These are phyloP conservation scores for Piezodorus guildinii DNA, from an alignment of 1,140 invertebrate species.

Conservation along the genomic window DNA sequence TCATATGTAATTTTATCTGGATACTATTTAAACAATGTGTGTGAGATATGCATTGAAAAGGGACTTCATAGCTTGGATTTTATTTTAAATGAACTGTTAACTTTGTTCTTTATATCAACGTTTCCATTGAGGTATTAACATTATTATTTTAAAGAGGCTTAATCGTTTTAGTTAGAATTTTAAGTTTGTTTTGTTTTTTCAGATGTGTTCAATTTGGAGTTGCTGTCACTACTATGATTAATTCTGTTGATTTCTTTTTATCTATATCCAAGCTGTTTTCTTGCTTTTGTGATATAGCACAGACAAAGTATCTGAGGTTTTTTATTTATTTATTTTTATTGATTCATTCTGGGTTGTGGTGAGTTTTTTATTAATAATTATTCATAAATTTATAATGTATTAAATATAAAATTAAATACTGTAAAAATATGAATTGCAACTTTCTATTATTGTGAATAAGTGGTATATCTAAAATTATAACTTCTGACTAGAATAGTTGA, in stretches of 20 bases:
- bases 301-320: slow-evolving; percentile 4
- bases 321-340: slow-evolving; percentile 6
- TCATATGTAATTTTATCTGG: slow-evolving; percentile 18
- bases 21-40: slow-evolving; percentile 18
- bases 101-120: slow-evolving; percentile 17
- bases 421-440: too few species aligned
- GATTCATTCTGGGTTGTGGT: slow-evolving; percentile 13
- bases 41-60: slow-evolving; percentile 13
- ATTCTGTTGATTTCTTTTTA: slow-evolving; percentile 8
- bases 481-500: too few species aligned
- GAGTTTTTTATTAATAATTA: too few species aligned
- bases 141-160: background rate
- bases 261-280: slow-evolving; percentile 5
- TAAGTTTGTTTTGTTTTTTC: background rate
- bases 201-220: slow-evolving; percentile 17
- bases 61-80: slow-evolving; percentile 17
- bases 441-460: too few species aligned
- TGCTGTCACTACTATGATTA: slow-evolving; percentile 11
- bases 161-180: background rate
- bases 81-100: slow-evolving; percentile 15
- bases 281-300: slow-evolving; percentile 3
- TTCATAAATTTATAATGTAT: too few species aligned
- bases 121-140: slow-evolving; percentile 16
- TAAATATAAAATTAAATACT: too few species aligned
- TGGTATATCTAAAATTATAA: too few species aligned